A percentile compares a stretch with the other conserved stretches of the same genome.
Conservation (phyloP, 2,888 invertebrate species). For the Lasioglossum pauxillum region DNA sequence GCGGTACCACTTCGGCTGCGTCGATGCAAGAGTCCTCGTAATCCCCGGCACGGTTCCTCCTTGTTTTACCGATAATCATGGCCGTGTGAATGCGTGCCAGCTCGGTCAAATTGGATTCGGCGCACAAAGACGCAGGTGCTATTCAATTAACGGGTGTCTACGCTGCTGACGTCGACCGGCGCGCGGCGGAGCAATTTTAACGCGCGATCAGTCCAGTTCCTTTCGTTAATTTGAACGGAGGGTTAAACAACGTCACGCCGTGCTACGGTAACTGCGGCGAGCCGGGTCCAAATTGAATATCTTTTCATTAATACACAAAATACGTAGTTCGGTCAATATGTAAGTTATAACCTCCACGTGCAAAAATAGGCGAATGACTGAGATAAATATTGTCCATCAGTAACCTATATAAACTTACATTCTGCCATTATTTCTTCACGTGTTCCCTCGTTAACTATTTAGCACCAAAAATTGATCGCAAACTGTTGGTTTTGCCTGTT, state of each 20-base stretch:
- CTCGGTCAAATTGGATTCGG: neutral
- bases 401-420: too few species aligned
- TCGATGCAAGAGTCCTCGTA: constrained; percentile 1
- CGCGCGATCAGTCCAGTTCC: constrained; percentile 20
- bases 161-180: constrained; percentile 9
- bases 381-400: too few species aligned
- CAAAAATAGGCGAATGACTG: too few species aligned
- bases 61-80: constrained; percentile 22
- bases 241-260: neutral
- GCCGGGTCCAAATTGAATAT: neutral
- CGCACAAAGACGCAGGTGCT: neutral
- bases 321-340: too few species aligned
- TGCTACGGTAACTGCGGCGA: neutral
- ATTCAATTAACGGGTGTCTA: constrained; percentile 19
- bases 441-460: too few species aligned
- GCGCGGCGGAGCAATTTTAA: constrained; percentile 13
- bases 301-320: too few species aligned
- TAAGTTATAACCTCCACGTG: too few species aligned
- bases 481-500: too few species aligned
- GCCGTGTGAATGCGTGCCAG: neutral
- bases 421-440: too few species aligned
- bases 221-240: constrained; percentile 33
- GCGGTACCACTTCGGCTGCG: neutral
- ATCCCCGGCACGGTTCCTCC: neutral
- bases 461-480: too few species aligned